phyloP scores from a whole-genome alignment of 2,797 vertebrate species.

The Darevskia nairensis region DNA sequence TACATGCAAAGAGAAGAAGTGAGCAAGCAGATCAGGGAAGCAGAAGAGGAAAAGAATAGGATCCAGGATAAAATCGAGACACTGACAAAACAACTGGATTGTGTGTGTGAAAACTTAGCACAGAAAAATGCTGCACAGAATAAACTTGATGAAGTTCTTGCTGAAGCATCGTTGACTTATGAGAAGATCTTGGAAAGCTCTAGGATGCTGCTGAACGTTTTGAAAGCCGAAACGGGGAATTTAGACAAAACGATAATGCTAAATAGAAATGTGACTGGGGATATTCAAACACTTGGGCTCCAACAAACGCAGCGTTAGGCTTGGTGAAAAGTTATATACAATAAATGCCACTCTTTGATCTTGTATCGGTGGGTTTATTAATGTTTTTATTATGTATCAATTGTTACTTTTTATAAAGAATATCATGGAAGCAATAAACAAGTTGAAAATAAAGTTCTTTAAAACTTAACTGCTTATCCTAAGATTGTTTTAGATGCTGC shows the following conservation, averaged over 20 bases:
- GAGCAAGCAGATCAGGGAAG: slow-evolving; percentile 67
- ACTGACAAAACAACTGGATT: slow-evolving; percentile 55
- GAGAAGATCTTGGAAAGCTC: slow-evolving; percentile 76
- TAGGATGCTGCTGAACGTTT: slow-evolving; percentile 66
- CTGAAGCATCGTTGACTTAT: slow-evolving; percentile 71
- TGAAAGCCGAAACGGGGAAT: slow-evolving; percentile 70
- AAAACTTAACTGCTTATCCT: neutral
- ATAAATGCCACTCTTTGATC: neutral
- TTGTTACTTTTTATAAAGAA: neutral
- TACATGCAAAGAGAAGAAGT: slow-evolving; percentile 63
- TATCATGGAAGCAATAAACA: slow-evolving; percentile 14
- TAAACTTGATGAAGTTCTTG: slow-evolving; percentile 70
- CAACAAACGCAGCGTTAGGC: slow-evolving; percentile 44
- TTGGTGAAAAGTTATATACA: slow-evolving; percentile 26
- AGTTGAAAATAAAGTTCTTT: neutral
- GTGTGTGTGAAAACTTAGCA: slow-evolving; percentile 63
- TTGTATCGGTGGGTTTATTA: neutral
- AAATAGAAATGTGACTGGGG: slow-evolving; percentile 54
- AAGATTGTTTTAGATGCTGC: neutral
- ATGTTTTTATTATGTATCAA: neutral
- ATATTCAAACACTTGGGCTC: slow-evolving; percentile 45
- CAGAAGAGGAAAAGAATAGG: slow-evolving; percentile 62
- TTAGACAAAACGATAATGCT: slow-evolving; percentile 56
- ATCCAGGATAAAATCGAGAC: slow-evolving; percentile 65
- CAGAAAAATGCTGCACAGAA: slow-evolving; percentile 62